Evolutionary conservation across 1,140 invertebrate species (phyloP).

Genomic region (Drusus annulatus): DNA sequence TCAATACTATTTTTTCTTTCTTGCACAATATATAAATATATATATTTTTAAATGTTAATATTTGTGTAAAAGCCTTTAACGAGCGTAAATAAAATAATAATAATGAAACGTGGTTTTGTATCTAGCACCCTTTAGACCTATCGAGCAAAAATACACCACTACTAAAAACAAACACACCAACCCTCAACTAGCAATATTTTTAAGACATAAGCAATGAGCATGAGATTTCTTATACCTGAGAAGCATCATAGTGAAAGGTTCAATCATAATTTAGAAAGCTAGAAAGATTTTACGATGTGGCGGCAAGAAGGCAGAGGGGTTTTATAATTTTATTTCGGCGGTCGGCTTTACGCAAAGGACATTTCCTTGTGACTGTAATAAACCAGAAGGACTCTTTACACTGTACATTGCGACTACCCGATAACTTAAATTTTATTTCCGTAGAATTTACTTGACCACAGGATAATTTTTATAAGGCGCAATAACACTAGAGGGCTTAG

Average conservation of each 20-base stretch:
- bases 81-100: too few species aligned
- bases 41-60: too few species aligned
- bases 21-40: too few species aligned
- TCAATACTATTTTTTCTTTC: too few species aligned
- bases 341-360: slow-evolving; percentile 21
- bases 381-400: neutral
- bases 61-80: too few species aligned
- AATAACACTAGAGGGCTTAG: too few species aligned
- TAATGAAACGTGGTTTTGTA: too few species aligned
- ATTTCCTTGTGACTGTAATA: slow-evolving; percentile 26
- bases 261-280: slow-evolving; percentile 20
- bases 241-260: neutral
- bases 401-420: slow-evolving; percentile 1
- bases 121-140: too few species aligned
- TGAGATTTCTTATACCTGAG: neutral
- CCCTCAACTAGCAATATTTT: too few species aligned
- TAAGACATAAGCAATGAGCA: neutral
- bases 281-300: slow-evolving; percentile 10
- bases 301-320: neutral
- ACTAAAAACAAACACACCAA: too few species aligned
- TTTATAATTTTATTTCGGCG: slow-evolving; percentile 33
- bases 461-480: neutral
- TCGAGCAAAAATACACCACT: too few species aligned
- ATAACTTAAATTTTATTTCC: neutral
- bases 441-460: slow-evolving; percentile 9